Conservation (phyloP, 2,113 vertebrate genomes). For the Seriola aureovittata region DNA sequence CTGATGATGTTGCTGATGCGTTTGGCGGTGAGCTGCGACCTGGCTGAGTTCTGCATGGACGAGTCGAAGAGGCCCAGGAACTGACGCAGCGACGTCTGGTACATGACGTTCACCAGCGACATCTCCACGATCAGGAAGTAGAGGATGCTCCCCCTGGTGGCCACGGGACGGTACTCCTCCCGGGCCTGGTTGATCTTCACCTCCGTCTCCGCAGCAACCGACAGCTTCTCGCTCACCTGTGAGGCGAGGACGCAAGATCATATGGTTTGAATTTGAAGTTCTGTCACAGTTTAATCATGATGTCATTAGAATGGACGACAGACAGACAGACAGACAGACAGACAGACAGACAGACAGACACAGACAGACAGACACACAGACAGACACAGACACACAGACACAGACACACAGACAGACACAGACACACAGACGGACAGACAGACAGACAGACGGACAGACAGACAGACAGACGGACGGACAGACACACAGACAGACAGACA, state of each 20-base stretch:
- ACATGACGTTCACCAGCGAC: constrained; percentile 90
- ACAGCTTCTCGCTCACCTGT: constrained; percentile 89
- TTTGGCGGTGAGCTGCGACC: constrained; percentile 87
- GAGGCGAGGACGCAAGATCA: background rate
- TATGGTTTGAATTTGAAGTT: too few relatives aligned
- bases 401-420: too few relatives aligned
- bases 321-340: too few relatives aligned
- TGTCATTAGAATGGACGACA: too few relatives aligned
- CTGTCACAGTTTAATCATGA: too few relatives aligned
- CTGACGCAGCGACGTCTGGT: constrained; percentile 89
- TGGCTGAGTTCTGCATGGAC: constrained; percentile 84
- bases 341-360: too few relatives aligned
- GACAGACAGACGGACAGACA: too few relatives aligned
- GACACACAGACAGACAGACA: too few relatives aligned
- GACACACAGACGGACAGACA: too few relatives aligned
- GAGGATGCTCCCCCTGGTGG: constrained; percentile 88
- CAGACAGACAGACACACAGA: too few relatives aligned
- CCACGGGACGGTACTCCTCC: constrained; percentile 90
- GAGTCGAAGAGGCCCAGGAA: constrained; percentile 89
- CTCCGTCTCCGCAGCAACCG: constrained; percentile 86
- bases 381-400: too few relatives aligned
- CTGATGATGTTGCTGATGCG: constrained; percentile 85
- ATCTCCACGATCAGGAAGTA: constrained; percentile 92
- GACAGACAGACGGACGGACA: too few relatives aligned
- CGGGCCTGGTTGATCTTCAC: constrained; percentile 88